These are phyloP conservation scores for Sebastolobus alascanus DNA, from an alignment of 2,797 vertebrate species.

Conservation along the genomic window DNA sequence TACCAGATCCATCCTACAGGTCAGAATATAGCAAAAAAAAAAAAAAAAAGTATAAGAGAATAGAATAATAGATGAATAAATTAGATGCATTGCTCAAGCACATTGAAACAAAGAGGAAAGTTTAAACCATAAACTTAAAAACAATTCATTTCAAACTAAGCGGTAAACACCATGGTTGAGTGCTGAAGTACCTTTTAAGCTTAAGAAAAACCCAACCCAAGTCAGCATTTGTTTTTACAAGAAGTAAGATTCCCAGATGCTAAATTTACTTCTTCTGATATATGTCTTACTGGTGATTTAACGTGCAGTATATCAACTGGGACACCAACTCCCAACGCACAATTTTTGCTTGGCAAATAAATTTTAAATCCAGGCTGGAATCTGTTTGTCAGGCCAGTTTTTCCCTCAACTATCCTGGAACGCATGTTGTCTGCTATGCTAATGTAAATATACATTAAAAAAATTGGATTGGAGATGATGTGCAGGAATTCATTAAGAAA, in stretches of 20 bases:
- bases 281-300: constrained; percentile 18
- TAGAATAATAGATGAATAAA: too few species aligned
- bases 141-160: not conserved
- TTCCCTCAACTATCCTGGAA: not conserved
- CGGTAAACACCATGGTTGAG: not conserved
- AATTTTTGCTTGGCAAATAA: not conserved
- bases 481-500: not conserved
- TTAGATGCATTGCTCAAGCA: not conserved
- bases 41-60: too few species aligned
- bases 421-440: not conserved
- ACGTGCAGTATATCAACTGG: constrained; percentile 14
- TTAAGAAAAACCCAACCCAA: not conserved
- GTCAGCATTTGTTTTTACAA: constrained; percentile 23
- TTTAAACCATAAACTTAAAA: not conserved
- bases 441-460: not conserved
- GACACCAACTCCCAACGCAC: not conserved
- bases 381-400: constrained; percentile 2
- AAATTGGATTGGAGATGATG: not conserved
- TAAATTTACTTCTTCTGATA: constrained; percentile 15
- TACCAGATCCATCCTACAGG: not conserved
- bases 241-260: constrained; percentile 26
- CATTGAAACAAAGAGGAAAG: not conserved
- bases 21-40: not conserved
- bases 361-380: not conserved
- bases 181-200: not conserved